These are phyloP conservation scores for Triplophysa dalaica DNA, from an alignment of 2,113 vertebrate species.

Conservation along the genomic window DNA sequence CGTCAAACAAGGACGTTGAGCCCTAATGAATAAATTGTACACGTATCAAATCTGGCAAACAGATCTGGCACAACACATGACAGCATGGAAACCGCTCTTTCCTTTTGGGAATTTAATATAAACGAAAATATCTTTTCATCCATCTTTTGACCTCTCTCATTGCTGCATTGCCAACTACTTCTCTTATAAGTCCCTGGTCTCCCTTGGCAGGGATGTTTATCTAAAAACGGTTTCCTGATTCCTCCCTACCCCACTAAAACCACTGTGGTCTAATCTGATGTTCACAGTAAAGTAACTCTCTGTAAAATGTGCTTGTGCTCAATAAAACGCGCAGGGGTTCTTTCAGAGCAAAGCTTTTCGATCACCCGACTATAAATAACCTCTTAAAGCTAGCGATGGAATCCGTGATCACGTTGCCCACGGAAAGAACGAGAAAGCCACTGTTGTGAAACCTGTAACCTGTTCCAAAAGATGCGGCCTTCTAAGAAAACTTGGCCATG, in stretches of 20 bases:
- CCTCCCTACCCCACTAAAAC: slow-evolving; percentile 12
- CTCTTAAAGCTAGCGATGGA: slow-evolving; percentile 66
- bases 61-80: not conserved
- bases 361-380: slow-evolving; percentile 75
- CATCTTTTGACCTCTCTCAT: slow-evolving; percentile 19
- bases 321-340: slow-evolving; percentile 32
- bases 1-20: not conserved
- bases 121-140: slow-evolving; percentile 31
- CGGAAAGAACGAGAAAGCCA: not conserved
- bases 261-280: slow-evolving; percentile 20
- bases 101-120: slow-evolving; percentile 4
- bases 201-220: slow-evolving; percentile 28
- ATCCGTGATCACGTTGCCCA: slow-evolving; percentile 65
- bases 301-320: not conserved
- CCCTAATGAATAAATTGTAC: not conserved
- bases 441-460: not conserved
- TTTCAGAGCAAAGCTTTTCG: slow-evolving; percentile 66
- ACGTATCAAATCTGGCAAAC: slow-evolving; percentile 30
- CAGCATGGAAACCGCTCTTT: slow-evolving; percentile 5
- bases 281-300: not conserved
- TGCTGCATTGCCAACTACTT: slow-evolving; percentile 7
- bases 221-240: slow-evolving; percentile 21
- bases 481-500: no score
- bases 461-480: no score
- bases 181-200: slow-evolving; percentile 16